A percentile compares a stretch with the other conserved stretches of the same genome.
These are phyloP conservation scores for Drosophila azteca DNA, from an alignment of 1,140 invertebrate genomes.

Conservation along the genomic window DNA sequence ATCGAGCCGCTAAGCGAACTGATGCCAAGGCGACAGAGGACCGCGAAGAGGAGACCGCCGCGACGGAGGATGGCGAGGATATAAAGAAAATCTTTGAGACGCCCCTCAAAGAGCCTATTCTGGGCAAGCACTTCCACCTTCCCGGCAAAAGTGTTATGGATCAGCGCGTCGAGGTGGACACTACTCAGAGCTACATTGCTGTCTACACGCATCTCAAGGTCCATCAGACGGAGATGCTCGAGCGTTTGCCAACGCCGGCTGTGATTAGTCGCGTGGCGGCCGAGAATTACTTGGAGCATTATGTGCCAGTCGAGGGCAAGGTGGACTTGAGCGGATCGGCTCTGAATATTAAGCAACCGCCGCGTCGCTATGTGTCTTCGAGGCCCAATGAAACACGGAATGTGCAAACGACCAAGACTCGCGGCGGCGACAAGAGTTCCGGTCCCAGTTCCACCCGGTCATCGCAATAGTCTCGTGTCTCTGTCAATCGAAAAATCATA, in stretches of 20 bases:
- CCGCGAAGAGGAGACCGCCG: not conserved
- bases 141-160: conserved; percentile 80
- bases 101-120: conserved; percentile 83
- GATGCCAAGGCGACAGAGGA: not conserved
- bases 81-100: conserved; percentile 35
- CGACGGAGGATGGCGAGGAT: conserved; percentile 17
- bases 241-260: conserved; percentile 84
- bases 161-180: conserved; percentile 84
- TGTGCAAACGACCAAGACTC: conserved; percentile 10
- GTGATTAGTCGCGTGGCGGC: conserved; percentile 78
- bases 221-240: conserved; percentile 83
- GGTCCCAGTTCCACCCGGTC: not conserved
- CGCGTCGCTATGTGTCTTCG: conserved; percentile 10
- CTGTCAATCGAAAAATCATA: not conserved
- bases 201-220: conserved; percentile 86
- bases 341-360: conserved; percentile 3
- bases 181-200: conserved; percentile 85
- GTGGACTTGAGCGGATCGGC: not conserved
- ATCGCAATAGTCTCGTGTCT: not conserved
- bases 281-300: conserved; percentile 53
- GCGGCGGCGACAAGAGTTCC: conserved; percentile 8
- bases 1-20: conserved; percentile 11
- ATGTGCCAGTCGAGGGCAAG: conserved; percentile 31
- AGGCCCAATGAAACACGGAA: conserved; percentile 3
- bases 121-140: conserved; percentile 84